Percentiles rank a stretch among this genome's conserved stretches.
Conservation (phyloP, 1,140 invertebrate genomes). For the Drosophila mauritiana region DNA sequence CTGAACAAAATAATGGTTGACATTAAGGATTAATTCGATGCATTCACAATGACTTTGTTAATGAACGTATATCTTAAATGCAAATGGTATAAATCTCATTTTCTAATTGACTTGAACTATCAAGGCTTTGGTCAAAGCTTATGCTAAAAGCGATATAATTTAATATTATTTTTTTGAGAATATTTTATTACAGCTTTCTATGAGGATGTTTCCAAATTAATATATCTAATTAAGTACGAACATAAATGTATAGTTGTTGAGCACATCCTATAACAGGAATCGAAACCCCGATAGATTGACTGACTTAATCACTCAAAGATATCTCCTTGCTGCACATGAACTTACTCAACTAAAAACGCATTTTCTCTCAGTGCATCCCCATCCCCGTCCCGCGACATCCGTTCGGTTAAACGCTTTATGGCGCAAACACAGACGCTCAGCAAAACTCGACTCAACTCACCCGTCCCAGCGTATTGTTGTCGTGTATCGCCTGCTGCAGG, state of each 20-base stretch:
- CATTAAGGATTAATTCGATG: background rate
- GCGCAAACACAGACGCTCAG: slow-evolving; percentile 11
- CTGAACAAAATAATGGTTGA: background rate
- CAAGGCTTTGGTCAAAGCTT: too few relatives aligned
- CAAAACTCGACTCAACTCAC: slow-evolving; percentile 61
- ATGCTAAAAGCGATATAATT: too few relatives aligned
- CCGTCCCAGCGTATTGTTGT: slow-evolving; percentile 83
- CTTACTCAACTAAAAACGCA: too few relatives aligned
- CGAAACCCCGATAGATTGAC: too few relatives aligned
- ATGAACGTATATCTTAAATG: background rate
- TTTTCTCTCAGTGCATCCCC: slow-evolving; percentile 13
- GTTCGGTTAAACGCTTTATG: slow-evolving; percentile 30
- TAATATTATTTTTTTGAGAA: too few relatives aligned
- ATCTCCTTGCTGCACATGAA: too few relatives aligned
- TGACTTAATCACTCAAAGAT: too few relatives aligned
- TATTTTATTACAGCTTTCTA: background rate
- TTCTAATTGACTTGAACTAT: background rate
- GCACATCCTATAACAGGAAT: too few relatives aligned
- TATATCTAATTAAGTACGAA: too few relatives aligned
- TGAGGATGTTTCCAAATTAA: background rate
- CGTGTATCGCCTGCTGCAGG: slow-evolving; percentile 86
- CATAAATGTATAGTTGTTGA: too few relatives aligned
- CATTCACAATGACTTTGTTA: background rate
- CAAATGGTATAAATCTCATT: background rate
- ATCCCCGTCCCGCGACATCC: background rate